Base-by-base conservation (phyloP, 2,113 vertebrate genomes). In the Motacilla alba region DNA sequence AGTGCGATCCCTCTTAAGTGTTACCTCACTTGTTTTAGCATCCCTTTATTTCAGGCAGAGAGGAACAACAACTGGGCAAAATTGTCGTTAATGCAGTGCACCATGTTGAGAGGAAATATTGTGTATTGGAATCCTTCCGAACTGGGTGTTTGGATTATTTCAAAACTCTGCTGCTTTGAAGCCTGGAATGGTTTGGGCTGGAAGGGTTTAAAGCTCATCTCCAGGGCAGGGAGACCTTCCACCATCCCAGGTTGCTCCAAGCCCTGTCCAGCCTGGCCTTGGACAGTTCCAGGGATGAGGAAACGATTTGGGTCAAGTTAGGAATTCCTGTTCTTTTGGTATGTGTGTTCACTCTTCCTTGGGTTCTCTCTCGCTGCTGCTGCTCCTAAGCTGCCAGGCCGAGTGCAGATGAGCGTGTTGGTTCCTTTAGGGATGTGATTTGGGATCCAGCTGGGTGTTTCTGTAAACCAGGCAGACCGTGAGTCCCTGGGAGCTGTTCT, bases 341-440 rank as follows among this genome's bases (percentile, higher is more conserved):
- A 4, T 37, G 67, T 7, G 73, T 76, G 78, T 86, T 80, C 56
- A 55, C 49, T 64, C 77, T 74, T 87, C 84, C 49, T 95, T 33
- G 53, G 43, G 53, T 41, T 69, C 92, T 87, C 59, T 72, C 92
- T 81, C 22, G 1, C n/a, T 81, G 21, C 35, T 81, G 67, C 68
- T 89, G 75, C 83, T 97, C 93, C 41, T 86, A 73, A 31, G 94
- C 89, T 95, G 89, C 67, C 80, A 11, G 63, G 82, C 72, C 77
- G 27, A 67, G 75, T 28, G 89, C 81, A 31, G 41, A 39, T 39
- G 77, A 88, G 67, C 20, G 44, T 78, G 53, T 67, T 50, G 85
- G 77, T 94, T 91, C 74, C 68, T 91, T 80, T 9, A 44, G 85
- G 68, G 87, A 44, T 68, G 56, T 62, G 53, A 69, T 87, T 87